These are phyloP conservation scores for Uloborus diversus DNA, from an alignment of 1,140 invertebrate genomes.

Conservation along the genomic window DNA sequence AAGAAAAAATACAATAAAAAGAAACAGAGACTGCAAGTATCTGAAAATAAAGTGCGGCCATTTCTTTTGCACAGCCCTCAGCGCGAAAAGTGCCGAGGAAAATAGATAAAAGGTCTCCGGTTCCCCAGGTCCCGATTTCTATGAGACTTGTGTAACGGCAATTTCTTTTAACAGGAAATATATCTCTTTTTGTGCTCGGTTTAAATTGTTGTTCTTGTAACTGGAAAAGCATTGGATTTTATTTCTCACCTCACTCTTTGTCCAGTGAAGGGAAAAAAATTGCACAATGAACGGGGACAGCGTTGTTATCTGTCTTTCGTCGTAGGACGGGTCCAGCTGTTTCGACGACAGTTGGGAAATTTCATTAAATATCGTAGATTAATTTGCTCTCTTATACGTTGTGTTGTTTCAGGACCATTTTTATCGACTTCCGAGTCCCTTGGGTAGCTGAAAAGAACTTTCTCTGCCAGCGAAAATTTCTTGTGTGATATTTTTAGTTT, in stretches of 20 bases:
- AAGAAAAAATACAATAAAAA: too few relatives aligned
- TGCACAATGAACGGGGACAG: slow-evolving; percentile 10
- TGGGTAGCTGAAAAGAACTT: too few relatives aligned
- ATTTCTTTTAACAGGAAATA: slow-evolving; percentile 44
- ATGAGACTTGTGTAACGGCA: slow-evolving; percentile 12
- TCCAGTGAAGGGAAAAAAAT: slow-evolving; percentile 3
- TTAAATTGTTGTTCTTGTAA: slow-evolving; percentile 41
- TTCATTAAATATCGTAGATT: too few relatives aligned
- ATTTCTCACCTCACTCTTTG: slow-evolving; percentile 32
- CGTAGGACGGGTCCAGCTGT: slow-evolving; percentile 8
- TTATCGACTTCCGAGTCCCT: too few relatives aligned
- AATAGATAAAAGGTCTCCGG: slow-evolving; percentile 29
- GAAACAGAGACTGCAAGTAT: too few relatives aligned
- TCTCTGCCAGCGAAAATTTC: too few relatives aligned
- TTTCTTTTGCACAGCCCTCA: background rate
- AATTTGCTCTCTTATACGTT: too few relatives aligned
- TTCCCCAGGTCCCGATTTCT: slow-evolving; percentile 22
- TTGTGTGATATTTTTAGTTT: too few relatives aligned
- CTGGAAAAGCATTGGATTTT: slow-evolving; percentile 40
- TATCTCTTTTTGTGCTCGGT: slow-evolving; percentile 18
- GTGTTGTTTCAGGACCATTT: too few relatives aligned
- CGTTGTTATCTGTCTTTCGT: slow-evolving; percentile 13
- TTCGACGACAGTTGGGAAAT: slow-evolving; percentile 28
- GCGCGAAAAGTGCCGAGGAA: slow-evolving; percentile 2
- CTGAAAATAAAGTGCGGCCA: background rate